These are phyloP conservation scores for Notothenia rossii DNA, from an alignment of 2,113 vertebrate genomes.

Conservation along the genomic window DNA sequence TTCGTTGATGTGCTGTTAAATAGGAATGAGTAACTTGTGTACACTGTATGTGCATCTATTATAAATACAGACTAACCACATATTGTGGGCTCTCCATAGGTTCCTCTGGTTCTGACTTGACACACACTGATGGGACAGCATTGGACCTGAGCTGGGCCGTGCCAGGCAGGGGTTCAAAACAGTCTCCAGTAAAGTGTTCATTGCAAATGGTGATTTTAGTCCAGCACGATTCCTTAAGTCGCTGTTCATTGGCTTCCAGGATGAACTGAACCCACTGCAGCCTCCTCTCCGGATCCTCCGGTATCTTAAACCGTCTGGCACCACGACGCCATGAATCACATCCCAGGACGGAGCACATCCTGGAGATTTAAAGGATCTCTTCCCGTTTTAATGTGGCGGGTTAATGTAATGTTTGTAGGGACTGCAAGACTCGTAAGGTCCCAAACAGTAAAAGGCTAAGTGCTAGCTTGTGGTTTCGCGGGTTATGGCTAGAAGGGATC, in stretches of 20 bases:
- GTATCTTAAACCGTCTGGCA: slow-evolving; percentile 33
- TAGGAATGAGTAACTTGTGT: not conserved
- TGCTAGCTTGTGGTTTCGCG: not conserved
- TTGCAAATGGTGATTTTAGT: slow-evolving; percentile 51
- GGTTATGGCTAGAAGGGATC: too few relatives aligned
- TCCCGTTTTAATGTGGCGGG: not conserved
- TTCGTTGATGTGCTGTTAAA: not conserved
- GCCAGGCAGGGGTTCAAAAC: slow-evolving; percentile 8
- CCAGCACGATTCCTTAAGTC: slow-evolving; percentile 36
- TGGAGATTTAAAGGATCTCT: rapidly evolving
- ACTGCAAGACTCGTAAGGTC: not conserved
- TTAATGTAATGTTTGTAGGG: not conserved
- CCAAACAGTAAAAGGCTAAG: not conserved
- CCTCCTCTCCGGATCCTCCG: slow-evolving; percentile 43
- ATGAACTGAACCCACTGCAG: slow-evolving; percentile 60
- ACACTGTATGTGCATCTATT: too few relatives aligned
- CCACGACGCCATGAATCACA: slow-evolving; percentile 22
- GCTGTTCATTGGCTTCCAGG: slow-evolving; percentile 15
- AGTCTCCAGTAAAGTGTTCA: slow-evolving; percentile 44
- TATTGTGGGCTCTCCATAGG: not conserved
- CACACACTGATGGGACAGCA: slow-evolving; percentile 36
- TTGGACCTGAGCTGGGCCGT: slow-evolving; percentile 9
- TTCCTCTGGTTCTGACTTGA: not conserved
- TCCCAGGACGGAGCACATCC: slow-evolving; percentile 52
- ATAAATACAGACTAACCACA: not conserved